These are phyloP conservation scores for Hemibagrus wyckioides DNA, from an alignment of 2,113 vertebrate species.

Conservation along the genomic window DNA sequence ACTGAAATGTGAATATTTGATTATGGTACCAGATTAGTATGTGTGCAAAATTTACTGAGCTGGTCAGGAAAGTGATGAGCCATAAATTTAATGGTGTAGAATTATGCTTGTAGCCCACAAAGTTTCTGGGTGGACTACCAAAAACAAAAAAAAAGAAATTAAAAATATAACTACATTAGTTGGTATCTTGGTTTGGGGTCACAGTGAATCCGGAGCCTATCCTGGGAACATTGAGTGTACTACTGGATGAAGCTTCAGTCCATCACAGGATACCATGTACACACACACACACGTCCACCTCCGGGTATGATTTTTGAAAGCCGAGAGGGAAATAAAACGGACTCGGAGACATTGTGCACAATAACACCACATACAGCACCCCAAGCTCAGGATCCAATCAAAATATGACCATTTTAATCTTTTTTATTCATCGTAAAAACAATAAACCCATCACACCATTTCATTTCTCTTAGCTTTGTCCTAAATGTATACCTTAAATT, in stretches of 20 bases:
- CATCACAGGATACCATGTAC: background rate
- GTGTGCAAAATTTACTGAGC: background rate
- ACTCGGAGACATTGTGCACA: background rate
- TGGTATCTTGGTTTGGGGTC: background rate
- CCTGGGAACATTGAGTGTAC: background rate
- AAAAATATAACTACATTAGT: background rate
- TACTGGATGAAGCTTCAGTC: background rate
- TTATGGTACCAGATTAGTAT: background rate
- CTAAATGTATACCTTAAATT: background rate
- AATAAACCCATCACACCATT: background rate
- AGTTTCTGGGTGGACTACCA: background rate
- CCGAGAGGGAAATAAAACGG: background rate
- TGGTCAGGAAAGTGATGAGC: background rate
- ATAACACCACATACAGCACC: background rate
- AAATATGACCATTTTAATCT: background rate
- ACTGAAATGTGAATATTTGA: background rate
- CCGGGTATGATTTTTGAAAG: background rate
- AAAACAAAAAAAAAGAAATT: too few relatives aligned
- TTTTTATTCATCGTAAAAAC: background rate
- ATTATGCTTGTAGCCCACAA: background rate
- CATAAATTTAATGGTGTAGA: too few relatives aligned
- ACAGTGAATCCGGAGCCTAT: background rate
- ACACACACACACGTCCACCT: background rate
- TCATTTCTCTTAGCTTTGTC: background rate
- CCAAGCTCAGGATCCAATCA: background rate